phyloP scores from a whole-genome alignment of 2,113 vertebrate genomes.

The Gobio gobio region DNA sequence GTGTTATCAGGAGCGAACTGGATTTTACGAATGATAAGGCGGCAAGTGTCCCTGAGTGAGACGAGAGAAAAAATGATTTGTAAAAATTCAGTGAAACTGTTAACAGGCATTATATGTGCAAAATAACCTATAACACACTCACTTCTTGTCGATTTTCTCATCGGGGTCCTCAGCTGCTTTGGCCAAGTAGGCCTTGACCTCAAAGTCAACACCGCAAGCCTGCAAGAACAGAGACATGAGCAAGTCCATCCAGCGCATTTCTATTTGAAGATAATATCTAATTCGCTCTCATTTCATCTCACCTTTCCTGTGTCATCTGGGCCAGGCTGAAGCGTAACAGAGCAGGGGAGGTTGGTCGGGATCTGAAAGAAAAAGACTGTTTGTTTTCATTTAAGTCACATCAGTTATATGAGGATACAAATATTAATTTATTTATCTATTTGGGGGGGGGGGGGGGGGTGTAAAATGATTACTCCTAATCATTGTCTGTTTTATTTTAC shows the following conservation, averaged over 20 bases:
- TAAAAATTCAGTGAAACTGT: background rate
- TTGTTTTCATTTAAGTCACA: background rate
- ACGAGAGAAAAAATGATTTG: background rate
- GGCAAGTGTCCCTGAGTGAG: slow-evolving; percentile 81
- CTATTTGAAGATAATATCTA: background rate
- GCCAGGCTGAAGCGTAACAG: slow-evolving; percentile 75
- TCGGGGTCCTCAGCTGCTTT: slow-evolving; percentile 78
- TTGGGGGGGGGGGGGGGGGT: no score
- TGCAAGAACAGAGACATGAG: slow-evolving; percentile 60
- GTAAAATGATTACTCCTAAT: no score
- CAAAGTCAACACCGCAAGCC: slow-evolving; percentile 91
- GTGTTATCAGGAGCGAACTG: slow-evolving; percentile 80
- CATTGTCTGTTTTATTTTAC: no score
- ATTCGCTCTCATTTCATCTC: background rate
- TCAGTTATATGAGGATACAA: background rate
- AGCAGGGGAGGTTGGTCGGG: slow-evolving; percentile 77
- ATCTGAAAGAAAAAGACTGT: slow-evolving; percentile 62
- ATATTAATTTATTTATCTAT: no score
- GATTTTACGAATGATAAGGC: slow-evolving; percentile 87
- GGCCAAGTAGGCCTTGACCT: slow-evolving; percentile 87
- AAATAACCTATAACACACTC: slow-evolving; percentile 39
- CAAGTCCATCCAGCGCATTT: background rate
- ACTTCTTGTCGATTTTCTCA: slow-evolving; percentile 91
- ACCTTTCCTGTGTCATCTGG: slow-evolving; percentile 78
- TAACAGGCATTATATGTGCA: no score